Evolutionary conservation across 1,140 invertebrate species (phyloP).

Genomic region (Brachystomella parvula): DNA sequence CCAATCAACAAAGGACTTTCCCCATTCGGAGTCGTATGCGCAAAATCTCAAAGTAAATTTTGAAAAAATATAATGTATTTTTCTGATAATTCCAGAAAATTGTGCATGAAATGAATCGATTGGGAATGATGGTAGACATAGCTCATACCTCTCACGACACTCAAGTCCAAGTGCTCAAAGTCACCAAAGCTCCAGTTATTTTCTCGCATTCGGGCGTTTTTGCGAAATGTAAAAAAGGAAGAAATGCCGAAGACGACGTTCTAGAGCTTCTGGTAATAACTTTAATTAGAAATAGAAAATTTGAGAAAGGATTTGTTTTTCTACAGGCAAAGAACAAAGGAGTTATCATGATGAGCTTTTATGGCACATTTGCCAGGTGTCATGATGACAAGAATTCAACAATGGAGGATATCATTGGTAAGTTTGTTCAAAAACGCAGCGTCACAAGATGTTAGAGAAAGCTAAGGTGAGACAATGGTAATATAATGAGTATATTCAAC

Average conservation of each 20-base stretch:
- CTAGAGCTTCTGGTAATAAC: slow-evolving; percentile 47
- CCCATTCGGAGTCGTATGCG: slow-evolving; percentile 26
- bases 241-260: slow-evolving; percentile 57
- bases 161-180: slow-evolving; percentile 43
- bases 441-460: background rate
- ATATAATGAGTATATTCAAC: too few relatives aligned
- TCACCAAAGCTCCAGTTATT: slow-evolving; percentile 53
- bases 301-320: slow-evolving; percentile 10
- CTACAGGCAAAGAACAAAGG: slow-evolving; percentile 46
- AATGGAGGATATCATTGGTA: slow-evolving; percentile 7
- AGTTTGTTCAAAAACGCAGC: background rate
- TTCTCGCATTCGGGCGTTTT: slow-evolving; percentile 58
- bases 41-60: background rate
- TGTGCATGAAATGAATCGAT: slow-evolving; percentile 45
- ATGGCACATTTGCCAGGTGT: slow-evolving; percentile 45
- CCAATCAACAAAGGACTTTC: slow-evolving; percentile 24
- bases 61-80: background rate
- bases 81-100: slow-evolving; percentile 16
- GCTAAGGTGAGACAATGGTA: too few relatives aligned
- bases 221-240: slow-evolving; percentile 47
- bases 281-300: background rate
- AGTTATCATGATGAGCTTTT: slow-evolving; percentile 50
- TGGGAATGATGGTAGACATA: slow-evolving; percentile 59
- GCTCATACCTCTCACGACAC: slow-evolving; percentile 51
- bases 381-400: slow-evolving; percentile 25